Percentiles rank a stretch among this genome's conserved stretches.
Conservation (phyloP, 92 coral and sea anemone species). For the Meandrina meandrites region DNA sequence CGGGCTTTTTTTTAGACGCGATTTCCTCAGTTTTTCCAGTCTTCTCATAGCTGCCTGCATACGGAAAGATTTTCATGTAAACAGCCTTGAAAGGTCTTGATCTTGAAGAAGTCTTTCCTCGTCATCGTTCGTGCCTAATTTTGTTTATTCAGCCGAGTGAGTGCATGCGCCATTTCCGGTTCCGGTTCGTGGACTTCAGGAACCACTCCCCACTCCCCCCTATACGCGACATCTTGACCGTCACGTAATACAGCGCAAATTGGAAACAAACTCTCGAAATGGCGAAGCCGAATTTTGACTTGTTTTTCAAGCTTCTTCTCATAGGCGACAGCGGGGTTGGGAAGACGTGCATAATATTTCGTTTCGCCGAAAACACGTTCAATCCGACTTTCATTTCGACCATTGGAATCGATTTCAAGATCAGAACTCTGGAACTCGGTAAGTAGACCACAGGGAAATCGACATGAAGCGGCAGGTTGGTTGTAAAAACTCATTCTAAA, state of each 20-base stretch:
- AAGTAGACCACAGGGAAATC: conserved; percentile 2
- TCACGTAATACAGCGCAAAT: conserved; percentile 10
- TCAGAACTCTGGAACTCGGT: conserved; percentile 81
- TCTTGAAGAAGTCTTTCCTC: background rate
- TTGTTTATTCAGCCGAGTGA: background rate
- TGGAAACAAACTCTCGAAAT: conserved; percentile 26
- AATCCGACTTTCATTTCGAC: conserved; percentile 78
- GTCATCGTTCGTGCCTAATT: background rate
- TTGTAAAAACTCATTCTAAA: background rate
- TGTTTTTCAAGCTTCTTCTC: conserved; percentile 80
- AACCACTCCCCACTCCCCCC: conserved; percentile 23
- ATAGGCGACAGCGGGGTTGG: conserved; percentile 91
- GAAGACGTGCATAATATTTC: conserved; percentile 78
- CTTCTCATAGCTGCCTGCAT: too few species aligned
- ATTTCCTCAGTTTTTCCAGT: too few species aligned
- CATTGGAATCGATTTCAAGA: conserved; percentile 85
- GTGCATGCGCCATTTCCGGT: conserved; percentile 17
- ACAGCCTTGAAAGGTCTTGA: background rate
- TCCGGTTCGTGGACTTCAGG: conserved; percentile 17
- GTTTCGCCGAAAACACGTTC: conserved; percentile 72
- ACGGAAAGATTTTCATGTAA: background rate
- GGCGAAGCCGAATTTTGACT: conserved; percentile 79
- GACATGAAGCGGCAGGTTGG: background rate
- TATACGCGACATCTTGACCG: background rate
- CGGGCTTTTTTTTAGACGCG: too few species aligned